A percentile compares a stretch with the other conserved stretches of the same genome.
These are phyloP conservation scores for Nyctereutes procyonoides DNA, from an alignment of 2,113 vertebrate species.

Conservation along the genomic window DNA sequence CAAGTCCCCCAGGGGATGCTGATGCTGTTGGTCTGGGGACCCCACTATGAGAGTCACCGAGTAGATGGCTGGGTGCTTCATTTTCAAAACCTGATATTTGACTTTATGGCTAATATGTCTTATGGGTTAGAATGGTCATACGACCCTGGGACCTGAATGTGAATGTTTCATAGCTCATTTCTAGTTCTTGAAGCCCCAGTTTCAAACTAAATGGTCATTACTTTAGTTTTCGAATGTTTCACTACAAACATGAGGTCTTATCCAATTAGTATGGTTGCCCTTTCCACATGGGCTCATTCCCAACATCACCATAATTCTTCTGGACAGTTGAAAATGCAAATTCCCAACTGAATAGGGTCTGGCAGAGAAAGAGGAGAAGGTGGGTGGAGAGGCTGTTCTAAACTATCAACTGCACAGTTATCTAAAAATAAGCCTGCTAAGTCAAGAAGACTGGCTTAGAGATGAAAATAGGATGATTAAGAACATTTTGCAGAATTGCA, in stretches of 20 bases:
- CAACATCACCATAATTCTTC: slow-evolving; percentile 57
- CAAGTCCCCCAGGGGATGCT: too few species aligned
- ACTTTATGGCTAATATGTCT: background rate
- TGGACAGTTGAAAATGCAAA: slow-evolving; percentile 58
- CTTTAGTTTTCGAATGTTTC: slow-evolving; percentile 53
- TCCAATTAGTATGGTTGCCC: slow-evolving; percentile 9
- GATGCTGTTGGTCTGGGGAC: background rate
- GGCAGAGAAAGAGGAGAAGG: slow-evolving; percentile 47
- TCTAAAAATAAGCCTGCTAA: slow-evolving; percentile 71
- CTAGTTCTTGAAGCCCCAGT: background rate
- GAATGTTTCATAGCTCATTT: slow-evolving; percentile 47
- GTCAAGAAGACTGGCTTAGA: slow-evolving; percentile 15
- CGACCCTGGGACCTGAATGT: background rate
- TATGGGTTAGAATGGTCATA: background rate
- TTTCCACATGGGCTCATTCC: slow-evolving; percentile 54
- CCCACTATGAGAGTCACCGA: background rate
- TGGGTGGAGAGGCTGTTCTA: slow-evolving; percentile 29
- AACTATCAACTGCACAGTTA: slow-evolving; percentile 48
- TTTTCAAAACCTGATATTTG: slow-evolving; percentile 25
- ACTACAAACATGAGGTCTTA: background rate
- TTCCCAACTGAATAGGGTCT: slow-evolving; percentile 35
- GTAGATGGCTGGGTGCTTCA: background rate
- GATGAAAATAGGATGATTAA: background rate
- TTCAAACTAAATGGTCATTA: slow-evolving; percentile 51
- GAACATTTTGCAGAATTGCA: background rate